Evolutionary conservation across 2,797 vertebrate species (phyloP), one percentile per base, ranked within the genome.

Genomic region (Harpagifer antarcticus): DNA sequence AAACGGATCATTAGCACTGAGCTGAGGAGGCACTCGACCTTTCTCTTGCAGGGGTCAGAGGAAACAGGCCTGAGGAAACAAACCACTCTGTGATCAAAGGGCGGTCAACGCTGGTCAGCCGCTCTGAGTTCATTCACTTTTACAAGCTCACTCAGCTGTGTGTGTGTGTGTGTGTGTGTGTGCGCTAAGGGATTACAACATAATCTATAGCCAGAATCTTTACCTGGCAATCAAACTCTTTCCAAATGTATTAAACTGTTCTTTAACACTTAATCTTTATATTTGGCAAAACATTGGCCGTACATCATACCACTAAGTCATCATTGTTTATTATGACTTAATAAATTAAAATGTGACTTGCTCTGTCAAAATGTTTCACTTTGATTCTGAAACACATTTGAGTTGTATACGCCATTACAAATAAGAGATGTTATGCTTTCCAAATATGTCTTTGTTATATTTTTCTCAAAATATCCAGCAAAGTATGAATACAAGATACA

Each of bases 1-100:
- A 97, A 97, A 97, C 74, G 95, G 94, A 93, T 97, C 96, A 97
- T 97, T 98, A 96, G 95, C 96, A 93, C 94, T 82, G 92, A 93
- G 94, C 93, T 91, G 92, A 93, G 90, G 92, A 93, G 90, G 92
- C 78, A 81, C 88, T 89, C 63, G 9, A 87, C 89, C 89, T 86
- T 79, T 82, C 74, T 40, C 89, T 90, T 87, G 93, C 92, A 86
- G 93, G 92, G 95, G 95, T 91, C 90, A 95, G 93, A 95, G 94
- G 92, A 95, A 89, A 91, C 86, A 74, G 93, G 78, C 93, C 91
- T 93, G 93, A 96, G 95, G 94, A 96, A 97, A 96, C 95, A 95
- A 94, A 96, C 95, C 78, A 80, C 87, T 91, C 81, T 89, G 88
- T 88, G 94, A 96, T 96, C 94, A 95, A 94, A 96, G 91, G 88